These are phyloP conservation scores for Strix uralensis DNA, from an alignment of 2,113 vertebrate genomes.

Conservation along the genomic window DNA sequence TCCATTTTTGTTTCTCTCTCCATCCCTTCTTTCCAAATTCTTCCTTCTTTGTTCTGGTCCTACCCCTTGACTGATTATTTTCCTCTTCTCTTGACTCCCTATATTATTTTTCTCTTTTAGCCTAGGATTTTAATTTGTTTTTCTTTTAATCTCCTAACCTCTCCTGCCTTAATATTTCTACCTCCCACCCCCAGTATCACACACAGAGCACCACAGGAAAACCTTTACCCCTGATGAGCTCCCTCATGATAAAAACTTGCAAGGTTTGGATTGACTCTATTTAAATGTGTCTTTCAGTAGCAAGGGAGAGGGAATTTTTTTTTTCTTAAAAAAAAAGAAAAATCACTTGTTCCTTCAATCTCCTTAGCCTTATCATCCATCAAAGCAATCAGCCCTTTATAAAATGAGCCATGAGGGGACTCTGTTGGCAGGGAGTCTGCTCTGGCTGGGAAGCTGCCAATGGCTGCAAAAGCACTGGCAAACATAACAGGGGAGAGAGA, in stretches of 20 bases:
- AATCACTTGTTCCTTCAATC: not conserved
- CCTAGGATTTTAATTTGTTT: not conserved
- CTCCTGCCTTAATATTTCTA: not conserved
- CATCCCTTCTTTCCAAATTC: not conserved
- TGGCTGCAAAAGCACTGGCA: constrained; percentile 14
- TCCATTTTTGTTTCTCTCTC: not conserved
- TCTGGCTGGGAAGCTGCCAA: constrained; percentile 51
- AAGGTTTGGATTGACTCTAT: not conserved
- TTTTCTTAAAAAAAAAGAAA: not conserved
- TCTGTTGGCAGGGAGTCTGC: constrained; percentile 29
- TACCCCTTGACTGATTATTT: not conserved
- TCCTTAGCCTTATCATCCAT: constrained; percentile 35
- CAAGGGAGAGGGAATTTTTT: not conserved
- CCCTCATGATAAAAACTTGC: not conserved
- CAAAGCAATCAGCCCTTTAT: constrained; percentile 33
- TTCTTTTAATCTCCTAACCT: not conserved
- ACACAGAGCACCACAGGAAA: not conserved
- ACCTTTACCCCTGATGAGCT: not conserved
- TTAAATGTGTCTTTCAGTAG: not conserved
- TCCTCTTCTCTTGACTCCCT: not conserved
- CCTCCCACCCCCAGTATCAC: not conserved
- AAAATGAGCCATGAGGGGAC: not conserved
- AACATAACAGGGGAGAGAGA: not conserved
- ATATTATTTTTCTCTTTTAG: not conserved
- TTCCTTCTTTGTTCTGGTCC: not conserved